Conservation (phyloP, 1,140 invertebrate genomes). For the Dendrolimus punctatus region DNA sequence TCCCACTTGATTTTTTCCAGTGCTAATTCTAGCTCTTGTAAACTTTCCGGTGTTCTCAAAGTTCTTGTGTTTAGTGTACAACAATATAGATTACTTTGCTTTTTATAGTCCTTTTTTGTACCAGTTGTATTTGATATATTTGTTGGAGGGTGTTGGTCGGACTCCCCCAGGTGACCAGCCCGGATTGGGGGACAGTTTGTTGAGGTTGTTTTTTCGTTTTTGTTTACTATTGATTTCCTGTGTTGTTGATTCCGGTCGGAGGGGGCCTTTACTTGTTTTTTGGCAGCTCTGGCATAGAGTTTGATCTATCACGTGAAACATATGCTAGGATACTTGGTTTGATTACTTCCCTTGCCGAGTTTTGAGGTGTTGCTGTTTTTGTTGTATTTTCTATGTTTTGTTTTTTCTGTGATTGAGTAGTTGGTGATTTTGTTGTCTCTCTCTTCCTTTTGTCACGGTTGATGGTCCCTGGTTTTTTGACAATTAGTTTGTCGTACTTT, state of each 20-base stretch:
- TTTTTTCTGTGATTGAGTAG: constrained; percentile 8
- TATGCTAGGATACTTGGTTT: constrained; percentile 17
- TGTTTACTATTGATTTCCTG: too few species aligned
- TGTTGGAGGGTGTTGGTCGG: constrained; percentile 12
- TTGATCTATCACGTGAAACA: constrained; percentile 13
- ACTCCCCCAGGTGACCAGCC: constrained; percentile 9
- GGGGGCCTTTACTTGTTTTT: constrained; percentile 8
- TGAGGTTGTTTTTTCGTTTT: constrained; percentile 2
- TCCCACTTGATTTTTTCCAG: constrained; percentile 21
- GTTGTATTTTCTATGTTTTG: constrained; percentile 3
- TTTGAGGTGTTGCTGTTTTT: constrained; percentile 1
- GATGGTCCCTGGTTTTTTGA: constrained; percentile 10
- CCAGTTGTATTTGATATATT: not conserved
- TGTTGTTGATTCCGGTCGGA: constrained; percentile 8
- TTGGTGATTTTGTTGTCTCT: constrained; percentile 13
- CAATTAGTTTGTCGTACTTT: constrained; percentile 20
- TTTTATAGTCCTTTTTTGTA: constrained; percentile 9
- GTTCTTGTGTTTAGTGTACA: constrained; percentile 22
- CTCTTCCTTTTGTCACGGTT: constrained; percentile 22
- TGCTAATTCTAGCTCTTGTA: constrained; percentile 17
- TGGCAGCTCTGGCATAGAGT: constrained; percentile 6
- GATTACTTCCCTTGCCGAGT: constrained; percentile 9
- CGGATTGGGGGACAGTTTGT: constrained; percentile 6
- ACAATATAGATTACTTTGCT: constrained; percentile 13
- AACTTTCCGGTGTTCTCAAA: constrained; percentile 22